phyloP scores from a whole-genome alignment of 2,888 invertebrate species.

The Thymelicus sylvestris region DNA sequence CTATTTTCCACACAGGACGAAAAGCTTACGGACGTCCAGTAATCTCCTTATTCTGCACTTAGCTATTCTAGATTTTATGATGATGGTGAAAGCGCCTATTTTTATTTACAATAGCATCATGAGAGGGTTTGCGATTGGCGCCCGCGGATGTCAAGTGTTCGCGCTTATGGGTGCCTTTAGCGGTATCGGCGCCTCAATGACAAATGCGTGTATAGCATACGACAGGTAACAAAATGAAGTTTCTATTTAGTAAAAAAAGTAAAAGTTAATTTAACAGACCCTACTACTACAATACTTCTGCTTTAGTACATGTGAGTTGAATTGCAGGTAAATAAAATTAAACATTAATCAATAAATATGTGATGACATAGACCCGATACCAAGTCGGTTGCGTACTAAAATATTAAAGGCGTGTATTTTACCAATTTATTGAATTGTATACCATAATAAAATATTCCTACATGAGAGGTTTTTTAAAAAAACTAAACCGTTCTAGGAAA shows the following conservation, averaged over 20 bases:
- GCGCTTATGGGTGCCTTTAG: constrained; percentile 90
- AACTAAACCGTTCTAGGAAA: background rate
- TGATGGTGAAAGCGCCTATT: constrained; percentile 94
- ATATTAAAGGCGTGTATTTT: too few species aligned
- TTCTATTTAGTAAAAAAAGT: too few species aligned
- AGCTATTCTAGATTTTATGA: constrained; percentile 92
- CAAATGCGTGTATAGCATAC: constrained; percentile 94
- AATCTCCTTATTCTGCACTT: constrained; percentile 93
- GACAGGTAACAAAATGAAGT: constrained; percentile 83
- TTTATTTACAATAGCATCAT: constrained; percentile 94
- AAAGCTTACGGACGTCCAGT: constrained; percentile 90
- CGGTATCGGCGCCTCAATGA: constrained; percentile 91
- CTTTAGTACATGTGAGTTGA: too few species aligned
- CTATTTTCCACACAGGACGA: constrained; percentile 81
- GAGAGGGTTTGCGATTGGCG: constrained; percentile 90
- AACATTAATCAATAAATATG: too few species aligned
- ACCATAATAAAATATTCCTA: too few species aligned
- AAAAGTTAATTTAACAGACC: too few species aligned
- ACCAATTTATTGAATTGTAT: too few species aligned
- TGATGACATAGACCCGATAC: too few species aligned
- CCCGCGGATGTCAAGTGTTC: constrained; percentile 91
- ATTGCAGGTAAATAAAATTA: too few species aligned
- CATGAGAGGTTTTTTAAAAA: too few species aligned
- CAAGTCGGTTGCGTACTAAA: too few species aligned
- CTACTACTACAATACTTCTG: too few species aligned